Evolutionary conservation across 2,797 vertebrate species (phyloP), one percentile per base, ranked within the genome.

Genomic region (Moxostoma hubbsi): DNA sequence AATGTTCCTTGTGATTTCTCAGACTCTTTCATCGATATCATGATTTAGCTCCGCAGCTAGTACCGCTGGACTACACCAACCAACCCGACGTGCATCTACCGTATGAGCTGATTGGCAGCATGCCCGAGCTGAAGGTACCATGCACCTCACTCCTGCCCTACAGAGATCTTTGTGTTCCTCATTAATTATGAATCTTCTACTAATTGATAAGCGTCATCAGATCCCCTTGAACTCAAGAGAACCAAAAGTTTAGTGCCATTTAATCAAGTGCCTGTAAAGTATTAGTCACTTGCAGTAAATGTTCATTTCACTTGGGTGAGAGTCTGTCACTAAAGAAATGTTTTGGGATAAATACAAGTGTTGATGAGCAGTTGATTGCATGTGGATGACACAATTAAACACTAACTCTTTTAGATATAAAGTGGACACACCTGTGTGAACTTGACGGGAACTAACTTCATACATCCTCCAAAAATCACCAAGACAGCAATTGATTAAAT

Each of bases 41-140:
- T 64, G 97, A 99, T 88, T 93, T 99, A 88, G 98, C 97, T 24
- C 98, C 97, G 0, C 97, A 99, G 90, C 95, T 99, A 0, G 96
- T 99, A 87, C 97, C 98, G 1, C 94, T 95, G 0, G 95, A 98
- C 93, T 99, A 99, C 90, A 97, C 94, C 13, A 86, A 62, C 74
- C 92, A 91, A 11, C 98, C 97, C 77, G 93, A 94, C 45, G 97
- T 99, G 94, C 95, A 93, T 36, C 90, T 99, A 73, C 97, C 98
- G 74, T 99, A 97, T 2, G 91, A 98, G 89, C 95, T 99, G 90
- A 98, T 99, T 78, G 91, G 95, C 93, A 97, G 96, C 94, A 99
- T 99, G 97, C 96, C 98, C 1, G 98, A 99, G 91, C 93, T 99
- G 89, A 99, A 99, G 98, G 98, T 99, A 94, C 67, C 47, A 69